phyloP scores from a whole-genome alignment of 2,888 invertebrate species.

The Cyaniris semiargus region DNA sequence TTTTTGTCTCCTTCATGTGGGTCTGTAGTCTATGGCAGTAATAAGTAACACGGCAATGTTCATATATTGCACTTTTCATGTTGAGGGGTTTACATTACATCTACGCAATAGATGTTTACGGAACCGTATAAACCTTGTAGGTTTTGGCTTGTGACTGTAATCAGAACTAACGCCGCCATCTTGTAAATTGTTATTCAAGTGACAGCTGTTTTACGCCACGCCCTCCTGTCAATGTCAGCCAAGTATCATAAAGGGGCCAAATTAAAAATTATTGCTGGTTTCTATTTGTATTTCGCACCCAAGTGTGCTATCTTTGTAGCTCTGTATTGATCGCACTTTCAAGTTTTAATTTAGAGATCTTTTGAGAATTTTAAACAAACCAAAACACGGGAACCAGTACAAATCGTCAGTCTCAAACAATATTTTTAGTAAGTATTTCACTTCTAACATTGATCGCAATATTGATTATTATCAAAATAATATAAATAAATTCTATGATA shows the following conservation, averaged over 20 bases:
- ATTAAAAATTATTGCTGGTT: not conserved
- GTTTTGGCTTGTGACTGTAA: too few species aligned
- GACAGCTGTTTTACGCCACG: too few species aligned
- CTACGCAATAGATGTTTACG: not conserved
- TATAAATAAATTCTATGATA: too few species aligned
- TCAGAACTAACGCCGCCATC: too few species aligned
- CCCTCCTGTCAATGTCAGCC: too few species aligned
- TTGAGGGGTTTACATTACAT: not conserved
- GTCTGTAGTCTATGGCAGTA: not conserved
- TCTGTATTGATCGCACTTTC: not conserved
- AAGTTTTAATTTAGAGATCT: not conserved
- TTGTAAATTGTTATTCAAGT: too few species aligned
- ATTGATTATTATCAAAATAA: too few species aligned
- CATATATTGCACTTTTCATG: not conserved
- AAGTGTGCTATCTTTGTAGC: not conserved
- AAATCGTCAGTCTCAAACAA: not conserved
- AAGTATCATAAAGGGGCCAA: too few species aligned
- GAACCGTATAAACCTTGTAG: too few species aligned
- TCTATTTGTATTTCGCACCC: not conserved
- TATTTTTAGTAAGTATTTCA: not conserved
- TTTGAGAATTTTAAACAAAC: not conserved
- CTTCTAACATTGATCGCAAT: too few species aligned
- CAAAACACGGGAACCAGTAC: too few species aligned
- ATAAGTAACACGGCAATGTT: not conserved
- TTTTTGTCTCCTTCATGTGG: not conserved